phyloP scores from a whole-genome alignment of 2,888 invertebrate genomes.

The Nephrotoma flavescens region DNA sequence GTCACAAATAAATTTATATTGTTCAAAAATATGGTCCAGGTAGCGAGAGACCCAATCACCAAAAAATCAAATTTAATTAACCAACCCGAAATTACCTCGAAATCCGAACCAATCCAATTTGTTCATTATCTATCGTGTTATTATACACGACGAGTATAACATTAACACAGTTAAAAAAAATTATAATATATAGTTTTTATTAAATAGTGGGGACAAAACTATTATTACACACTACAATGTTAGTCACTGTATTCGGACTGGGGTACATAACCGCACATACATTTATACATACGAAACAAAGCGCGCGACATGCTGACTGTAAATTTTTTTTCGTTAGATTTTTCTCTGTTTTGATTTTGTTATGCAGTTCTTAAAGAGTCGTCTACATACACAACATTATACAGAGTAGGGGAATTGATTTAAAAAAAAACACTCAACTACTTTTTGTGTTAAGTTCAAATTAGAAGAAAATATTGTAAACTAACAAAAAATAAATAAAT shows the following conservation, averaged over 20 bases:
- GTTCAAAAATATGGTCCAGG: background rate
- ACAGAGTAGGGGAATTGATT: background rate
- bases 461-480: background rate
- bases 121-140: background rate
- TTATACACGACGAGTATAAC: background rate
- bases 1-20: background rate
- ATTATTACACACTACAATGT: background rate
- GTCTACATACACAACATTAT: background rate
- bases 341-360: background rate
- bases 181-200: background rate
- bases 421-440: background rate
- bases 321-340: background rate
- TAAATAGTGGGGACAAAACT: background rate
- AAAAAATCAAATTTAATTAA: background rate
- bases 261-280: background rate
- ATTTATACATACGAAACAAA: background rate
- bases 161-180: background rate
- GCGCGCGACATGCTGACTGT: background rate
- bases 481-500: background rate
- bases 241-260: background rate
- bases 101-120: background rate
- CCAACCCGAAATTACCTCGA: background rate
- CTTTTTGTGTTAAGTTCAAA: background rate
- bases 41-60: background rate
- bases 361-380: background rate